Base-by-base conservation (phyloP, 2,888 invertebrate species). In the Diachrysia chrysitis region DNA sequence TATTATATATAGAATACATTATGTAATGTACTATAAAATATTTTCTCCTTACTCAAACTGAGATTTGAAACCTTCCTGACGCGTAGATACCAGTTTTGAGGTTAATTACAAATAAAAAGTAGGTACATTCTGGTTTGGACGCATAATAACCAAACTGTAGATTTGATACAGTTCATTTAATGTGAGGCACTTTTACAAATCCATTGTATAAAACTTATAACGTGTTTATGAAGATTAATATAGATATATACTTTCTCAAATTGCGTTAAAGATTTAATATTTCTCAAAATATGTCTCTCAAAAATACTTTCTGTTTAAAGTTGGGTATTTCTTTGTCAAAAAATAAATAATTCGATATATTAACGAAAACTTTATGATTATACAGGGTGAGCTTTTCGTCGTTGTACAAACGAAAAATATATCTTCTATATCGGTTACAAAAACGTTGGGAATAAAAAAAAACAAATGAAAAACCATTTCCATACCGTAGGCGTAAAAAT, bases 181-280 rank as follows among this genome's bases (percentile, higher is more conserved):
- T 58, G 63, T 72, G 58, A 68, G 61, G 63, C 67, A 74, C 67
- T 48, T 51, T 29, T 66, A 65, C 61, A 59, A 66, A 58, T 56
- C 57, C 37, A 67, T 63, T 61, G 67, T 63, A 54, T 66, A 71
- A 48, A 48, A 17, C 60, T 56, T 55, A 61, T 68, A 71, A 68
- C 63, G n/a, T 56, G 58, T 64, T 62, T 54, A 25, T 3, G 64
- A 25, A 71, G 56, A 29, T 71, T 63, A 55, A 61, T 66, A 66
- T 48, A 55, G 53, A 63, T 58, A 76, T 51, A 64, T 58, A 16
- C 56, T 16, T 35, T 54, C 58, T 63, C 61, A 59, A 68, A 64
- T 68, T 60, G 55, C 32, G 48, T 59, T 29, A 46, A 32, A 32
- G 32, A 29, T 4, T 23, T 59, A 29, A 48, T 51, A 29, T n/a